A percentile compares a stretch with the other conserved stretches of the same genome.
These are phyloP conservation scores for Phthorimaea operculella DNA, from an alignment of 1,140 invertebrate genomes.

Conservation along the genomic window DNA sequence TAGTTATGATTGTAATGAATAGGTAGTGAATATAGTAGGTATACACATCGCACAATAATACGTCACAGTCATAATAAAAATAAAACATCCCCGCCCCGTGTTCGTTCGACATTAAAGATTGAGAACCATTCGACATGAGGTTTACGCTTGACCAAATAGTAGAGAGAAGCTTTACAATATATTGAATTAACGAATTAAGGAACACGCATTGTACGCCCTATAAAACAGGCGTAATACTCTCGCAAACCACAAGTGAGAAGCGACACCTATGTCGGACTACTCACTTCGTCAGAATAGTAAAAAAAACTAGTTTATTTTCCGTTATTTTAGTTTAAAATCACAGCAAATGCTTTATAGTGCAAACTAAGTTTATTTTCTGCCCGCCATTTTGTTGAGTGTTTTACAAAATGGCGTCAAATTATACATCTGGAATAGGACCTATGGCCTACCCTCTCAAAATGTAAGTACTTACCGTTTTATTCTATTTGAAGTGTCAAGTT, in stretches of 20 bases:
- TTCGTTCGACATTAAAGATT: too few species aligned
- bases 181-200: constrained; percentile 66
- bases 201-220: constrained; percentile 49
- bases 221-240: constrained; percentile 40
- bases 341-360: neutral
- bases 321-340: constrained; percentile 3
- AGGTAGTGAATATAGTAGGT: too few species aligned
- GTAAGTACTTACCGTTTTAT: constrained; percentile 34
- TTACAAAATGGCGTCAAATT: constrained; percentile 54
- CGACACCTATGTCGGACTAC: constrained; percentile 64
- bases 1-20: too few species aligned
- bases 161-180: constrained; percentile 59
- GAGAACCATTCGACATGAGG: constrained; percentile 34
- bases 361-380: constrained; percentile 7
- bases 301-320: constrained; percentile 21
- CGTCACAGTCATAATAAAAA: too few species aligned
- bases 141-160: constrained; percentile 55
- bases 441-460: constrained; percentile 55
- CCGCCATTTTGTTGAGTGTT: constrained; percentile 38
- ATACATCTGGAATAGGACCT: constrained; percentile 39
- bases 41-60: too few species aligned
- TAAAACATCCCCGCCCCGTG: too few species aligned
- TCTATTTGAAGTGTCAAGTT: neutral
- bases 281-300: constrained; percentile 52
- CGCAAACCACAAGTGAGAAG: constrained; percentile 58